These are phyloP conservation scores for Darevskia nairensis DNA, from an alignment of 2,797 vertebrate genomes.

Conservation along the genomic window DNA sequence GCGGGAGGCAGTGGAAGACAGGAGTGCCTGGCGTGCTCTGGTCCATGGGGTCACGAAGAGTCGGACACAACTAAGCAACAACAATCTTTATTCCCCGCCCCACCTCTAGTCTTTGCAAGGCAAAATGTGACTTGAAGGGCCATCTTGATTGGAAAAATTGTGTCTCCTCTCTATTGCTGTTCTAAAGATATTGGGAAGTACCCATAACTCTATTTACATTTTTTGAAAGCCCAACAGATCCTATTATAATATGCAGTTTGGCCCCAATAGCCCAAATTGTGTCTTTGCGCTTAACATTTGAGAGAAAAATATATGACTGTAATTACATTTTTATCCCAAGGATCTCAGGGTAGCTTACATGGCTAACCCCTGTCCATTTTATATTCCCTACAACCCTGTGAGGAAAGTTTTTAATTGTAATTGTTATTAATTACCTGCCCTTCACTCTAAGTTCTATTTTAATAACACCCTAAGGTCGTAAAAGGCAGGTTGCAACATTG, in stretches of 20 bases:
- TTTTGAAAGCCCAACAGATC: background rate
- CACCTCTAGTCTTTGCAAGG: no score
- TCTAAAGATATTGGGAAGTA: background rate
- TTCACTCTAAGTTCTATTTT: no score
- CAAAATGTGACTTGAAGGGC: background rate
- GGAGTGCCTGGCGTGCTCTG: no score
- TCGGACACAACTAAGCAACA: no score
- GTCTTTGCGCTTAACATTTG: background rate
- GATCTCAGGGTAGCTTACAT: background rate
- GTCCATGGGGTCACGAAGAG: no score
- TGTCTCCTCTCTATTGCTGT: background rate
- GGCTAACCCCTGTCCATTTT: background rate
- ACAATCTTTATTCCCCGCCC: no score
- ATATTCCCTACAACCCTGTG: background rate
- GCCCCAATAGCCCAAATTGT: background rate
- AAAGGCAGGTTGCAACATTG: no score
- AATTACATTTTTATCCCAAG: background rate
- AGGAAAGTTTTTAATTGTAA: background rate
- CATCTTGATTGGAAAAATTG: background rate
- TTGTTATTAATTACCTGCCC: no score
- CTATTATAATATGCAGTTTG: background rate
- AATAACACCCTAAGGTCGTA: no score
- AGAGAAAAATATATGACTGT: background rate
- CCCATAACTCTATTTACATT: background rate
- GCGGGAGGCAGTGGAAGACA: no score